phyloP scores from a whole-genome alignment of 1,140 invertebrate species.

The Anagrus nilaparvatae region DNA sequence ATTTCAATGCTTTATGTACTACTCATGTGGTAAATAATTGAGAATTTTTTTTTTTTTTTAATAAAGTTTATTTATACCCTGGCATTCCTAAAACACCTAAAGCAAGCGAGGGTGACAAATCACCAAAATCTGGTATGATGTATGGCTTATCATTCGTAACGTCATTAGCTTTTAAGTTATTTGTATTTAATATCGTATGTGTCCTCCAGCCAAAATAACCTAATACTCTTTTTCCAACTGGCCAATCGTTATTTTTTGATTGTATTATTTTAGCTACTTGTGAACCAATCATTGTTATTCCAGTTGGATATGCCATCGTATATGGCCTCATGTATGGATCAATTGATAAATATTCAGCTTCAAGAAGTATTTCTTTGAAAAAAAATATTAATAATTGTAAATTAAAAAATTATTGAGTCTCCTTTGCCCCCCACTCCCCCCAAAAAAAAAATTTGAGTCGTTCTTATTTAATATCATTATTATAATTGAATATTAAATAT shows the following conservation, averaged over 20 bases:
- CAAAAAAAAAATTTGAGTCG: too few relatives aligned
- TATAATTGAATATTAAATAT: too few relatives aligned
- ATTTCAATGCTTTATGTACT: too few relatives aligned
- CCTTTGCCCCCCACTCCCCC: too few relatives aligned
- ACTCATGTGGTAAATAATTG: too few relatives aligned
- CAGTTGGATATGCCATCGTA: conserved; percentile 39
- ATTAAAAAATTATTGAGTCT: too few relatives aligned
- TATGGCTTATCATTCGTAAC: conserved; percentile 23
- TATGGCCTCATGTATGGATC: conserved; percentile 59
- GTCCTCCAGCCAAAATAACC: conserved; percentile 51
- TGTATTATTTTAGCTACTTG: conserved; percentile 52
- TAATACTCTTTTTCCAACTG: conserved; percentile 46
- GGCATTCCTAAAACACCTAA: conserved; percentile 54
- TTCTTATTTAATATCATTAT: too few relatives aligned
- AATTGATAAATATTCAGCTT: conserved; percentile 56
- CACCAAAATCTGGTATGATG: conserved; percentile 43
- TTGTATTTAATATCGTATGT: conserved; percentile 31
- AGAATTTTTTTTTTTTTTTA: too few relatives aligned
- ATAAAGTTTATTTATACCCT: too few relatives aligned
- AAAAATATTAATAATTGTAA: conserved; percentile 1
- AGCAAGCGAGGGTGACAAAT: conserved; percentile 45
- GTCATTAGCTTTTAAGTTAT: background rate
- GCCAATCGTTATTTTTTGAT: conserved; percentile 49
- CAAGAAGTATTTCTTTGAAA: conserved; percentile 49
- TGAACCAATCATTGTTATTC: conserved; percentile 49